phyloP scores from a whole-genome alignment of 2,113 vertebrate genomes.

The Globicephala melas region DNA sequence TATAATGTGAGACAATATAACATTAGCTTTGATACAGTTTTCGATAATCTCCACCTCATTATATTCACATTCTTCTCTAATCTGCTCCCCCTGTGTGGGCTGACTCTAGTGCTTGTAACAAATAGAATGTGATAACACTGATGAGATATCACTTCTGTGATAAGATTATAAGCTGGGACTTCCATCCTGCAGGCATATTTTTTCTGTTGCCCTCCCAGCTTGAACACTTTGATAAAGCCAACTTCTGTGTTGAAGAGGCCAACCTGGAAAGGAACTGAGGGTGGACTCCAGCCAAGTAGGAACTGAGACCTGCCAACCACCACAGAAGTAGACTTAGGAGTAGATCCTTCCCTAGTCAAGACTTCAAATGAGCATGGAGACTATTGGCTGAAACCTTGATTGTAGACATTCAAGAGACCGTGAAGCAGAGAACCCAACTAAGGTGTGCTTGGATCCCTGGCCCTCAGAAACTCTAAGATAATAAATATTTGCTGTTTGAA shows the following conservation, averaged over 20 bases:
- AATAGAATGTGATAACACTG: not conserved
- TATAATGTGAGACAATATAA: not conserved
- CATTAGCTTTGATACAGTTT: not conserved
- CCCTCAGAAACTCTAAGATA: not conserved
- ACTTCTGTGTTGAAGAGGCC: accelerated
- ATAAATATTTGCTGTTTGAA: not conserved
- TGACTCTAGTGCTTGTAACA: not conserved
- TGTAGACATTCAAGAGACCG: not conserved
- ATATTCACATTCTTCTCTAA: not conserved
- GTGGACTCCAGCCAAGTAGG: not conserved
- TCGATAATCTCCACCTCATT: not conserved
- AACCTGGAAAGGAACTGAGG: not conserved
- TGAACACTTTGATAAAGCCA: not conserved
- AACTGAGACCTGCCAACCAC: no score
- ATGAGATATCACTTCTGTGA: not conserved
- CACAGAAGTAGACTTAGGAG: not conserved
- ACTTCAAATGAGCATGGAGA: not conserved
- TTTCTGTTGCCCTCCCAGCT: not conserved
- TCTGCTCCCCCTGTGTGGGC: not conserved
- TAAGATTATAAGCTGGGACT: not conserved
- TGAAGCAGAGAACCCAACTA: not conserved
- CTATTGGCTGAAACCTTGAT: not conserved
- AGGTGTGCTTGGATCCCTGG: not conserved
- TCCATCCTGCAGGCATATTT: not conserved
- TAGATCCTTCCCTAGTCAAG: not conserved